Evolutionary conservation across 2,797 vertebrate genomes (phyloP).

Genomic region (Varecia variegata): DNA sequence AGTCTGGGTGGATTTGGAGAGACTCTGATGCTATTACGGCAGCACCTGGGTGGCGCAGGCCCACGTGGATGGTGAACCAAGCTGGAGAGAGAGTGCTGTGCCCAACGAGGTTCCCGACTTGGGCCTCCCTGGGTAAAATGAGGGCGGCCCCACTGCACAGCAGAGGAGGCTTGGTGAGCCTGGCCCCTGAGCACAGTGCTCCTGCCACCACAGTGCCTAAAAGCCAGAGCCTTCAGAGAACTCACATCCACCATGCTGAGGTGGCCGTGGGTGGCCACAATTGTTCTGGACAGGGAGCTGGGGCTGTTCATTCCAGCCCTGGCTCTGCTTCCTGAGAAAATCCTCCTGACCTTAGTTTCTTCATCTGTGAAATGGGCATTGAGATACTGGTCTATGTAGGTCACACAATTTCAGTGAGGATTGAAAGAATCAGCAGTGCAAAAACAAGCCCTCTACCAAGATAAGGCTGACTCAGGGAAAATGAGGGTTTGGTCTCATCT

Average conservation of each 20-base stretch:
- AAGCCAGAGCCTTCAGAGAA: not conserved
- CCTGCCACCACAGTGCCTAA: too few relatives aligned
- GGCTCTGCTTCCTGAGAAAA: not conserved
- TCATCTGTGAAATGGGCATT: not conserved
- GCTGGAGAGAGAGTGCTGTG: not conserved
- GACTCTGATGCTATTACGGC: rapidly evolving
- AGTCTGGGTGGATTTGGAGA: not conserved
- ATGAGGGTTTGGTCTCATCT: not conserved
- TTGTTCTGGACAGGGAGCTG: rapidly evolving
- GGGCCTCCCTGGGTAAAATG: not conserved
- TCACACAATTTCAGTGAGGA: not conserved
- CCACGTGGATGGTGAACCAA: not conserved
- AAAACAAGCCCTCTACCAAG: not conserved
- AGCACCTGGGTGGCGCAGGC: not conserved
- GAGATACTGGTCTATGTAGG: not conserved
- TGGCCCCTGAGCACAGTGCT: too few relatives aligned
- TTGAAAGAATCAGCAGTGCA: not conserved
- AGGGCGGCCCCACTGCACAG: not conserved
- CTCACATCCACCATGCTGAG: too few relatives aligned
- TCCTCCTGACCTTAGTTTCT: not conserved
- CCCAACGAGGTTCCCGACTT: not conserved
- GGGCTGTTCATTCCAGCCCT: not conserved
- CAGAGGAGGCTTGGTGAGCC: not conserved
- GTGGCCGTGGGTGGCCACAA: not conserved
- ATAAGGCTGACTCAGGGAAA: not conserved